Base-by-base conservation (phyloP, 2,797 vertebrate genomes). In the Pseudotriccus pelzelni region DNA sequence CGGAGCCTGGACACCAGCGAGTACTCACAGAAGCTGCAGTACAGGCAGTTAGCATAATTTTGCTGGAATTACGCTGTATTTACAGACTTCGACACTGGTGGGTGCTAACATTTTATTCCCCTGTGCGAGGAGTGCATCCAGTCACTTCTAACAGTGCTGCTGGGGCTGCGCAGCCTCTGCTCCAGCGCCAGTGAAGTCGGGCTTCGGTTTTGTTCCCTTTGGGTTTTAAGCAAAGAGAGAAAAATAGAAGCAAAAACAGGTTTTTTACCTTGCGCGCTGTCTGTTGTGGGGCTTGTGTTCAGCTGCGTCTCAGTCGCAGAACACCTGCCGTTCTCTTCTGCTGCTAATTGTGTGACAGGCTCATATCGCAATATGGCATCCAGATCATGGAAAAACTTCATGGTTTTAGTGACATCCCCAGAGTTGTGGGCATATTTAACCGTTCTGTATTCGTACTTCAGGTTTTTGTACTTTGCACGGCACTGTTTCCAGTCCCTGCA, bases 401-500 rank as follows among this genome's bases (percentile, higher is more conserved):
- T 98, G 85, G 95, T 97, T 96, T 97, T 98, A 80, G 94, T 96
- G 90, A 89, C 90, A 95, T 97, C 98, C 97, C 98, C 98, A 94
- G 97, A 97, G 80, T 92, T 97, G 97, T 96, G 97, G 97, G 98
- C 94, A 96, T 93, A 96, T 97, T 98, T 98, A 97, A 98, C 95
- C 94, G 96, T 97, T 97, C 98, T 97, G 95, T 97, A 98, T 97
- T 99, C 98, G 94, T 98, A 98, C 96, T 98, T 98, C 94, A 99
- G 98, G 58, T 98, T 98, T 97, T 98, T 99, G 97, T 98, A 98
- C 97, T 99, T 98, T 96, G 98, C 98, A 96, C 97, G 98, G 96
- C 98, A 99, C 97, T 99, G 98, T 97, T 98, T 98, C 99, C 99
- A 99, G 94, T 98, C 98, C 97, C 98, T 98, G 96, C 94, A 95